Percentiles rank a stretch among this genome's conserved stretches.
These are phyloP conservation scores for Spilarctia lutea DNA, from an alignment of 2,888 invertebrate genomes.

Conservation along the genomic window DNA sequence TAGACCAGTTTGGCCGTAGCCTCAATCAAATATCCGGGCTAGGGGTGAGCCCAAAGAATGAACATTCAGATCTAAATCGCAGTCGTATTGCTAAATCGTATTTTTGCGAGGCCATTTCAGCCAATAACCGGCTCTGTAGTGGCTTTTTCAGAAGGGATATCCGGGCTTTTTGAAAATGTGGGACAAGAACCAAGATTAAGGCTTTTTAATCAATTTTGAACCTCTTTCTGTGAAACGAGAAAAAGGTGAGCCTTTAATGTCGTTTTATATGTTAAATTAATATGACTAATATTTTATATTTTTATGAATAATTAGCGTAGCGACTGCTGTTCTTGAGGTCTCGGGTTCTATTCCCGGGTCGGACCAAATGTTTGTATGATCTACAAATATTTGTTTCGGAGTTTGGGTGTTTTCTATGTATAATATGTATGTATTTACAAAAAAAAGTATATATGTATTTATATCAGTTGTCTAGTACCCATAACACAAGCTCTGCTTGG, in stretches of 20 bases:
- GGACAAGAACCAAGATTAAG: conserved; percentile 26
- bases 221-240: too few species aligned
- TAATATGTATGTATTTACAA: too few species aligned
- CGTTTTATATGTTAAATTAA: background rate
- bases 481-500: too few species aligned
- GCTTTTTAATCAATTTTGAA: conserved; percentile 9
- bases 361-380: too few species aligned
- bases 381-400: too few species aligned
- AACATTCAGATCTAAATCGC: conserved; percentile 73
- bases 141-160: conserved; percentile 65
- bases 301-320: too few species aligned
- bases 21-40: conserved; percentile 64
- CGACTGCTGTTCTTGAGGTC: too few species aligned
- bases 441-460: too few species aligned
- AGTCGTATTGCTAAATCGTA: conserved; percentile 68
- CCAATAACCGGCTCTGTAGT: conserved; percentile 69
- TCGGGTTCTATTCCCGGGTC: too few species aligned
- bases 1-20: conserved; percentile 45
- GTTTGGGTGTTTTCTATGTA: too few species aligned
- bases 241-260: background rate
- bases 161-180: conserved; percentile 47
- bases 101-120: conserved; percentile 69
- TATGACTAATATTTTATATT: too few species aligned
- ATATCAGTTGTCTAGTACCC: too few species aligned
- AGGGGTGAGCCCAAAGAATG: conserved; percentile 62